Base-by-base conservation (phyloP, 2,113 vertebrate genomes). In the Oncorhynchus mykiss region DNA sequence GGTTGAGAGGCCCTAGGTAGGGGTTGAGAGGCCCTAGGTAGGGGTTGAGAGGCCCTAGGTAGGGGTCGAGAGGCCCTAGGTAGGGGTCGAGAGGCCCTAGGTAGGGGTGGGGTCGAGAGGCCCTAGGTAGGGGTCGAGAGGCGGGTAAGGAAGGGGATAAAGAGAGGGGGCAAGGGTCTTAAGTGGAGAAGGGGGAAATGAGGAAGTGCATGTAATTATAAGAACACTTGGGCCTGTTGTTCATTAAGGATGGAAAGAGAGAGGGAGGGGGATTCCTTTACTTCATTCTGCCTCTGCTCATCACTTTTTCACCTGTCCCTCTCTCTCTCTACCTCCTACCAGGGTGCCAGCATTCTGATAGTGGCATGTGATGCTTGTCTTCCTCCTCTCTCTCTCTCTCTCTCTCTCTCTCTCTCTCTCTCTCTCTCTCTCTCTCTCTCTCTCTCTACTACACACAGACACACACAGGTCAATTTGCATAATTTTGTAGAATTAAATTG, bases 191-290 rank as follows among this genome's bases (percentile, higher is more conserved):
- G 64, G 77, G 87, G 77, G 86, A 83, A 85, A 87, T 27, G 79
- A 92, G 90, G 90, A 93, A 92, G 91, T 84, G 77, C 59, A 82
- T 71, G 85, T 92, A 93, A 93, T 92, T 92, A 88, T 88, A 90
- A 91, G 88, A 86, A 90, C 90, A 87, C 91, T 71, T 64, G 73
- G 78, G 83, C 87, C 92, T 93, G 92, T 85, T 90, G 86, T 86
- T 90, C 86, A 93, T 93, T 93, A 93, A 70, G 78, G 81, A 79
- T 82, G 83, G 67, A 66, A 73, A 49, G 29, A 51, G 68, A 45
- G 72, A 18, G 14, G 67, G 22, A 49, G 49, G 75, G 13, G 57
- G 8, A 45, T 45, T 45, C 39, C 39, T 45, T 45, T 45, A 45
- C 39, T 45, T 45, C 8, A 2, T 45, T 45, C 39, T 11, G 39